phyloP scores from a whole-genome alignment of 53 echinoderm and acorn worm species.

The Actinopyga echinites region DNA sequence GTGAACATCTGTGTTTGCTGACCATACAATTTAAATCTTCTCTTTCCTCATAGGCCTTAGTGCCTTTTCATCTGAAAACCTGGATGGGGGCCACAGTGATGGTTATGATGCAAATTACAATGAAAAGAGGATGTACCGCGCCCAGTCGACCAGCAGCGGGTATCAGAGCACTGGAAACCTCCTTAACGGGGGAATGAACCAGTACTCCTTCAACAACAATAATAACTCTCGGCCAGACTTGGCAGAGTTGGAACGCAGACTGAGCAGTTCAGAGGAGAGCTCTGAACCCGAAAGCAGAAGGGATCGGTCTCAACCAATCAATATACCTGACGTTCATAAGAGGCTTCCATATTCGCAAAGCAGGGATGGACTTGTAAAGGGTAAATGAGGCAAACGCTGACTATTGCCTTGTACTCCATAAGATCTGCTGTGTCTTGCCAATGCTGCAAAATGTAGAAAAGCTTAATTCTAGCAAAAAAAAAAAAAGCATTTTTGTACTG shows the following conservation, averaged over 20 bases:
- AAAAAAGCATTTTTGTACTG: too few relatives aligned
- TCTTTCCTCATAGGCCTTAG: not conserved
- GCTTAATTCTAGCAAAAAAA: too few relatives aligned
- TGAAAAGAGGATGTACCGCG: conserved; percentile 17
- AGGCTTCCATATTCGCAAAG: conserved; percentile 16
- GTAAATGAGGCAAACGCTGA: not conserved
- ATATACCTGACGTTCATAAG: not conserved
- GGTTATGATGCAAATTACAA: conserved; percentile 1
- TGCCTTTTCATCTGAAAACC: conserved; percentile 16
- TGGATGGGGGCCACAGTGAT: conserved; percentile 22
- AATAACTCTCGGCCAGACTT: conserved; percentile 27
- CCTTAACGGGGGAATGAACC: conserved; percentile 21
- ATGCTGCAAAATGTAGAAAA: too few relatives aligned
- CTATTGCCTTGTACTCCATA: too few relatives aligned
- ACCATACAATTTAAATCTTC: not conserved
- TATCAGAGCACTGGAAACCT: conserved; percentile 35
- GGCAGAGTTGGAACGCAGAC: conserved; percentile 24
- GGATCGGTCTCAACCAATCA: not conserved
- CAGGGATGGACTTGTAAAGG: conserved; percentile 40
- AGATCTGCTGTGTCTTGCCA: too few relatives aligned
- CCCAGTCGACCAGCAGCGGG: conserved; percentile 27
- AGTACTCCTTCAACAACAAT: conserved; percentile 60
- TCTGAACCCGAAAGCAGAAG: not conserved
- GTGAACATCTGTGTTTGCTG: too few relatives aligned
- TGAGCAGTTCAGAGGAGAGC: conserved; percentile 23